Conservation (phyloP, 2,113 vertebrate genomes). For the Felis catus region DNA sequence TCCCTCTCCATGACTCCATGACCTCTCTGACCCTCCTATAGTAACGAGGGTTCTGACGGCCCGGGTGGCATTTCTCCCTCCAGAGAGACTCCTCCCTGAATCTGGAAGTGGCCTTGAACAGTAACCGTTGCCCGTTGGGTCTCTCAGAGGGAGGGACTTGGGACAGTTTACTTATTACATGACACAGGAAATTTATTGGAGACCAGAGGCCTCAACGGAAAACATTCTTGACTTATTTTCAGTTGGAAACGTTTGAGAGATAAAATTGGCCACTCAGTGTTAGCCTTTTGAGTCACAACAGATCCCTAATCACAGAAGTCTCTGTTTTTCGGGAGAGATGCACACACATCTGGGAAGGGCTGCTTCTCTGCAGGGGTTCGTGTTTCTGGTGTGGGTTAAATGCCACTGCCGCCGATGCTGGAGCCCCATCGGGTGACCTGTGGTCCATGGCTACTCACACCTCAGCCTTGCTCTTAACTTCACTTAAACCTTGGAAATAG, state of each 20-base stretch:
- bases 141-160: neutral
- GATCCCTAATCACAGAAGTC: neutral
- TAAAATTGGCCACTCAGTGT: neutral
- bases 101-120: neutral
- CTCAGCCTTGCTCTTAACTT: neutral
- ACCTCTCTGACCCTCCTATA: neutral
- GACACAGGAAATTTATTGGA: slow-evolving; percentile 27
- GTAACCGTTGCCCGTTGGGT: neutral
- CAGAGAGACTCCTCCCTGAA: neutral
- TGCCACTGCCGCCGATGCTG: fast-evolving
- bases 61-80: neutral
- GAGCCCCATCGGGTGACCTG: neutral
- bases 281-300: neutral
- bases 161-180: neutral
- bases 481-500: neutral
- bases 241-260: neutral
- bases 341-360: neutral
- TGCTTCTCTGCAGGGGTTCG: neutral
- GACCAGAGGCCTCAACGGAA: slow-evolving; percentile 39
- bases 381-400: neutral
- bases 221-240: slow-evolving; percentile 5
- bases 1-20: too few relatives aligned
- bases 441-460: fast-evolving
- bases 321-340: neutral
- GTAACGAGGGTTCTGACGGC: fast-evolving